These are phyloP conservation scores for Drosophila rellima DNA, from an alignment of 2,888 invertebrate species.

Conservation along the genomic window DNA sequence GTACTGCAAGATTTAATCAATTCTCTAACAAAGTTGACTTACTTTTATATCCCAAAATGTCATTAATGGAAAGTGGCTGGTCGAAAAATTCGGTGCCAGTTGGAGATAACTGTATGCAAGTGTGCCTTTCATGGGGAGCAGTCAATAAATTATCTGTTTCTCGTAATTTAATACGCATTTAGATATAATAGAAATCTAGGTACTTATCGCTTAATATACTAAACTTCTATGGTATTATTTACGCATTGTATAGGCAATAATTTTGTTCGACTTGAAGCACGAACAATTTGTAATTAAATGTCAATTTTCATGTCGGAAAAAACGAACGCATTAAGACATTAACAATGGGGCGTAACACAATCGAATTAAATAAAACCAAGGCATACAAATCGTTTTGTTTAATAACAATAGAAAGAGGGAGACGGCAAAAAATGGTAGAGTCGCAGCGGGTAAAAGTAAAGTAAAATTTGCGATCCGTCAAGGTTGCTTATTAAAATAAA, in stretches of 20 bases:
- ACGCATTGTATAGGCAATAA: conserved; percentile 44
- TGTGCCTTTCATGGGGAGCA: conserved; percentile 1
- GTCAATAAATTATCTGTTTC: conserved; percentile 48
- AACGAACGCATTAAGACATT: conserved; percentile 56
- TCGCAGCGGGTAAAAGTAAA: not conserved
- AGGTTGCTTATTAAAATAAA: conserved; percentile 71
- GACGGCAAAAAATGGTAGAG: not conserved
- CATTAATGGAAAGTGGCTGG: conserved; percentile 24
- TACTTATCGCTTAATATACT: conserved; percentile 38
- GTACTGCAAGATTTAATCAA: conserved; percentile 11
- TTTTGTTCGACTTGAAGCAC: conserved; percentile 37
- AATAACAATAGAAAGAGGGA: conserved; percentile 28
- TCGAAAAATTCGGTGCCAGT: conserved; percentile 24
- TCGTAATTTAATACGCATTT: conserved; percentile 76
- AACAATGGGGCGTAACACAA: conserved; percentile 38
- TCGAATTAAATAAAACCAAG: conserved; percentile 38
- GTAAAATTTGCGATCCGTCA: conserved; percentile 57
- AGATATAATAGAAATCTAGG: conserved; percentile 49
- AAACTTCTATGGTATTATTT: conserved; percentile 16
- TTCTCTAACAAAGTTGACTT: not conserved
- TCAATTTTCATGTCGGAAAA: conserved; percentile 64
- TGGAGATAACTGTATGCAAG: conserved; percentile 13
- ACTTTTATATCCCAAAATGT: conserved; percentile 4
- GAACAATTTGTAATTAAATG: conserved; percentile 66
- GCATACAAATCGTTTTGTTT: conserved; percentile 54